Percentiles rank a stretch among this genome's conserved stretches.
phyloP scores from a whole-genome alignment of 2,113 vertebrate genomes.

The Sminthopsis crassicaudata region DNA sequence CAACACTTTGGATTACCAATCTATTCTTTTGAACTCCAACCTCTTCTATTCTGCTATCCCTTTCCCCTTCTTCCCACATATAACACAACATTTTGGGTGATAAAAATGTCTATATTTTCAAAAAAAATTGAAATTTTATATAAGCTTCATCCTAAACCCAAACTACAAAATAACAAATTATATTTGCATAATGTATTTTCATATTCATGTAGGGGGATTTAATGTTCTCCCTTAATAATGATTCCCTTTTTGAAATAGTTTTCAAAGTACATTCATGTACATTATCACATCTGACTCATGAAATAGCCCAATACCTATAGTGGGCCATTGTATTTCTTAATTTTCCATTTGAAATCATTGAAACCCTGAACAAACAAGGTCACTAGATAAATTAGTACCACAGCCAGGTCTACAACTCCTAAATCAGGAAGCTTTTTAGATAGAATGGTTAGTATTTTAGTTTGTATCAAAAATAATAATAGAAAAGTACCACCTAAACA shows the following conservation, averaged over 20 bases:
- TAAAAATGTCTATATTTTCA: too few species aligned
- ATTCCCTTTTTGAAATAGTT: not conserved
- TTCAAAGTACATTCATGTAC: not conserved
- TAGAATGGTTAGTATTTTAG: not conserved
- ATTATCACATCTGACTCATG: not conserved
- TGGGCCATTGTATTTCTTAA: not conserved
- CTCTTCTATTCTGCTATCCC: not conserved
- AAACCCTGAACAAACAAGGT: not conserved
- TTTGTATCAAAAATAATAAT: fast-evolving
- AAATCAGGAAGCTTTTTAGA: not conserved
- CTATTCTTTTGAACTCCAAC: not conserved
- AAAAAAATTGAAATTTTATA: too few species aligned
- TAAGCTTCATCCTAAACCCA: too few species aligned
- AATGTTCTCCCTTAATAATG: not conserved
- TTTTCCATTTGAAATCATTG: not conserved
- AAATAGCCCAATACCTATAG: not conserved
- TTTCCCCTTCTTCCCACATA: not conserved
- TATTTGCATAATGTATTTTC: not conserved
- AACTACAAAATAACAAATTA: not conserved
- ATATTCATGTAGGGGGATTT: not conserved
- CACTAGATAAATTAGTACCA: not conserved
- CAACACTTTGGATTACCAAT: not conserved
- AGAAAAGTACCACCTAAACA: not conserved
- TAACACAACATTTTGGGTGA: fast-evolving
- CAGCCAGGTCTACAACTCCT: not conserved